These are phyloP conservation scores for Tragelaphus buxtoni DNA, from an alignment of 2,113 vertebrate genomes.

Conservation along the genomic window DNA sequence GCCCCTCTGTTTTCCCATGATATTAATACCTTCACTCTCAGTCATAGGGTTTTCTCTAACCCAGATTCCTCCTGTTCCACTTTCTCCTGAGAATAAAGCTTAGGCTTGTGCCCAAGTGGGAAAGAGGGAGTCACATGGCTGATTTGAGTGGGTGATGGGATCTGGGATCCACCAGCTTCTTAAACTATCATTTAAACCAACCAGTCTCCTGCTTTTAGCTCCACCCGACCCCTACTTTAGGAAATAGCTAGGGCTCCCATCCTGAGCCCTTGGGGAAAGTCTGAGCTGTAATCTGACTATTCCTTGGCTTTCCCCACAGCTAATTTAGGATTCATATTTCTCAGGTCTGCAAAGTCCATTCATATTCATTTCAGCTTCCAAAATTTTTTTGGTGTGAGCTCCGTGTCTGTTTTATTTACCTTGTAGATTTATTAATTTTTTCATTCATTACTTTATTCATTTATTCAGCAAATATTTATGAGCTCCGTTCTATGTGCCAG, in stretches of 20 bases:
- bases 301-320: not conserved
- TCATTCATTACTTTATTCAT: not conserved
- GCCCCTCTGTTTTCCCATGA: not conserved
- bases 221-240: too few relatives aligned
- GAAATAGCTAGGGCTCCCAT: not conserved
- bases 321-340: not conserved
- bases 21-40: not conserved
- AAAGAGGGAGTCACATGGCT: not conserved
- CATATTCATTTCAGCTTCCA: not conserved
- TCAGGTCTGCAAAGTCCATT: not conserved
- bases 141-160: not conserved
- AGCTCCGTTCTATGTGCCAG: not conserved
- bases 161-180: not conserved
- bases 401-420: not conserved
- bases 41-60: not conserved
- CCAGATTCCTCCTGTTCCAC: not conserved
- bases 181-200: not conserved
- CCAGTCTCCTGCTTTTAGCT: not conserved
- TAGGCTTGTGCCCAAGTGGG: not conserved
- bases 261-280: not conserved
- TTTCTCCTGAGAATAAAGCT: not conserved
- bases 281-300: not conserved
- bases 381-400: not conserved
- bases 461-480: constrained; percentile 25
- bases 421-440: not conserved